Evolutionary conservation across 2,888 invertebrate species (phyloP).

Genomic region (Petrolisthes manimaculis): DNA sequence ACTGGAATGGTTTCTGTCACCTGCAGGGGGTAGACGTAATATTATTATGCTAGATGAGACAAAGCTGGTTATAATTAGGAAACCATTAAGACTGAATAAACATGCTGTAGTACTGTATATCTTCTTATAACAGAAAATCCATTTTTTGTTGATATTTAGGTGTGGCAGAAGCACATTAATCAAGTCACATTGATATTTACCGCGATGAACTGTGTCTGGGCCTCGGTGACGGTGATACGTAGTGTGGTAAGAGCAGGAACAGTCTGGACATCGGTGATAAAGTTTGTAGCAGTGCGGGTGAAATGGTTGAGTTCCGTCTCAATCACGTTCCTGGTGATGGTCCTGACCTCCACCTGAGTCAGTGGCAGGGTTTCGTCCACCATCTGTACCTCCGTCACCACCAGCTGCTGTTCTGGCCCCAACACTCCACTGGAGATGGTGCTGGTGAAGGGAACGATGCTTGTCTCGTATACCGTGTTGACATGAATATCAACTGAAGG

Average conservation of each 20-base stretch:
- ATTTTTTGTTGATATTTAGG: too few species aligned
- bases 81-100: too few species aligned
- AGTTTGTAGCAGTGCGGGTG: constrained; percentile 36
- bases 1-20: constrained; percentile 7
- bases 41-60: too few species aligned
- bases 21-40: not conserved
- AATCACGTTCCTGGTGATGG: constrained; percentile 17
- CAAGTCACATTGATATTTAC: not conserved
- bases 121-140: too few species aligned
- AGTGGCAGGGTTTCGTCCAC: constrained; percentile 12
- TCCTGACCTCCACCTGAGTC: constrained; percentile 5
- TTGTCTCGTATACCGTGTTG: constrained; percentile 34
- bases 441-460: not conserved
- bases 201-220: not conserved
- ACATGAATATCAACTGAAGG: constrained; percentile 16
- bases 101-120: too few species aligned
- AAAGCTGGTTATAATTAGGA: too few species aligned
- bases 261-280: constrained; percentile 20
- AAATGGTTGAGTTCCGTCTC: constrained; percentile 10
- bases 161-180: too few species aligned
- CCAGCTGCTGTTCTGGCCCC: not conserved
- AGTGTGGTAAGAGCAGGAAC: not conserved
- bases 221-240: constrained; percentile 18
- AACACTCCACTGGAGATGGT: not conserved
- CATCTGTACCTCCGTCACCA: constrained; percentile 20